Evolutionary conservation across 2,113 vertebrate genomes (phyloP).

Genomic region (Rhinogobius similis): DNA sequence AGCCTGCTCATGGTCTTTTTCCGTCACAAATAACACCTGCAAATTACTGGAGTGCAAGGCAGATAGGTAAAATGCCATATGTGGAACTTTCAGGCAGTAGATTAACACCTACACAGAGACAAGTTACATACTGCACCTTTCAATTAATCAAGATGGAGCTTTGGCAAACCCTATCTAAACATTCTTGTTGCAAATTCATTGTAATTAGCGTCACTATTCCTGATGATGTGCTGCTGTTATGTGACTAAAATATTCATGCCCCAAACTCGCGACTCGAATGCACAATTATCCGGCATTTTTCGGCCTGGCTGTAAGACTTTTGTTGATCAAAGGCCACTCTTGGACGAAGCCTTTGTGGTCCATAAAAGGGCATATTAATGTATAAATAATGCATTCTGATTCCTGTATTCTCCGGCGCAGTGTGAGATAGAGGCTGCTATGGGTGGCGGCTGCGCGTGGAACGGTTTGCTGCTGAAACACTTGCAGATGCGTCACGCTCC

Average conservation of each 20-base stretch:
- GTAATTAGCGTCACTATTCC: conserved; percentile 48
- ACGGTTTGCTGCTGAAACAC: background rate
- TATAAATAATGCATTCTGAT: conserved; percentile 67
- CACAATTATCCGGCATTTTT: conserved; percentile 43
- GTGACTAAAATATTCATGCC: conserved; percentile 65
- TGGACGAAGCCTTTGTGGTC: conserved; percentile 52
- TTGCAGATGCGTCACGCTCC: conserved; percentile 15
- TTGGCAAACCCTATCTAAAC: conserved; percentile 7
- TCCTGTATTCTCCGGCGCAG: conserved; percentile 28
- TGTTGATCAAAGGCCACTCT: conserved; percentile 60
- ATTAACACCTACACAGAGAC: background rate
- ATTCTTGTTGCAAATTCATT: conserved; percentile 19
- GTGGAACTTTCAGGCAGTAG: background rate
- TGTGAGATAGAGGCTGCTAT: conserved; percentile 7
- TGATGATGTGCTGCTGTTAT: conserved; percentile 27
- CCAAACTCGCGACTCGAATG: conserved; percentile 30
- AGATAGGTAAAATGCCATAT: background rate
- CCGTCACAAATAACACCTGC: too few species aligned
- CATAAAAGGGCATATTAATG: conserved; percentile 56
- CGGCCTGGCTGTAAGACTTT: conserved; percentile 61
- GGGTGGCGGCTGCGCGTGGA: background rate
- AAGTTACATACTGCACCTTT: background rate
- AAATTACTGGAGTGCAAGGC: too few species aligned
- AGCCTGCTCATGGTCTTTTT: background rate
- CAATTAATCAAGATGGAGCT: background rate